Percentiles rank a stretch among this genome's conserved stretches.
Evolutionary conservation across 2,797 vertebrate genomes (phyloP).

Genomic region (Toxotes lorentzi): DNA sequence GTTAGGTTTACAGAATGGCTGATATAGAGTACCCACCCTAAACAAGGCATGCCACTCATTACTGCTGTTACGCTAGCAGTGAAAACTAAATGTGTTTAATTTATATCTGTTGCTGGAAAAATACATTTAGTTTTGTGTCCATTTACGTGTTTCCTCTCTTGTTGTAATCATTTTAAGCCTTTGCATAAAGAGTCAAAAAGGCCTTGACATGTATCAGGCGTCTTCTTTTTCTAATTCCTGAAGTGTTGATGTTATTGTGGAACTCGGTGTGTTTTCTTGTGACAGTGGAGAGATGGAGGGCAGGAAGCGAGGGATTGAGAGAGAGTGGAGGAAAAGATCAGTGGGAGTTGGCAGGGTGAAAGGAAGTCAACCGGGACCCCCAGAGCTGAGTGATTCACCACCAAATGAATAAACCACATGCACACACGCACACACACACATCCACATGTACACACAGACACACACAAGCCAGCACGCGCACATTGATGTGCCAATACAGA

Average conservation of each 20-base stretch:
- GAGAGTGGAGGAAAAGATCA: slow-evolving; percentile 61
- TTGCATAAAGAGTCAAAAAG: background rate
- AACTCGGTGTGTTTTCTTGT: slow-evolving; percentile 28
- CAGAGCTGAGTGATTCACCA: slow-evolving; percentile 75
- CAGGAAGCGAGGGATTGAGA: slow-evolving; percentile 48
- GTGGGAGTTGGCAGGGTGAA: slow-evolving; percentile 68
- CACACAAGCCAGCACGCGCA: background rate
- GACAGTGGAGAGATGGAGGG: slow-evolving; percentile 28
- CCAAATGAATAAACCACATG: slow-evolving; percentile 64
- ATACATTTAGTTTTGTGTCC: background rate
- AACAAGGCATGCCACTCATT: slow-evolving; percentile 19
- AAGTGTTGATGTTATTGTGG: slow-evolving; percentile 25
- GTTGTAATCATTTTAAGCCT: background rate
- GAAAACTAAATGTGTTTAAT: background rate
- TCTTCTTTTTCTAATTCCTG: slow-evolving; percentile 12
- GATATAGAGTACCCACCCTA: slow-evolving; percentile 3
- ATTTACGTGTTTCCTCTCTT: background rate
- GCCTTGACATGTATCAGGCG: background rate
- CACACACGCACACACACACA: slow-evolving; percentile 12
- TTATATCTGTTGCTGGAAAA: background rate
- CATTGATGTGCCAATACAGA: slow-evolving; percentile 26
- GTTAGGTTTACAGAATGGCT: slow-evolving; percentile 18
- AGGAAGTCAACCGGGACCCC: slow-evolving; percentile 72
- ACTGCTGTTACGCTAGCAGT: slow-evolving; percentile 1
- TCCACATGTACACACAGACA: slow-evolving; percentile 8